phyloP scores from a whole-genome alignment of 2,888 invertebrate genomes.

The Gari tellinella region DNA sequence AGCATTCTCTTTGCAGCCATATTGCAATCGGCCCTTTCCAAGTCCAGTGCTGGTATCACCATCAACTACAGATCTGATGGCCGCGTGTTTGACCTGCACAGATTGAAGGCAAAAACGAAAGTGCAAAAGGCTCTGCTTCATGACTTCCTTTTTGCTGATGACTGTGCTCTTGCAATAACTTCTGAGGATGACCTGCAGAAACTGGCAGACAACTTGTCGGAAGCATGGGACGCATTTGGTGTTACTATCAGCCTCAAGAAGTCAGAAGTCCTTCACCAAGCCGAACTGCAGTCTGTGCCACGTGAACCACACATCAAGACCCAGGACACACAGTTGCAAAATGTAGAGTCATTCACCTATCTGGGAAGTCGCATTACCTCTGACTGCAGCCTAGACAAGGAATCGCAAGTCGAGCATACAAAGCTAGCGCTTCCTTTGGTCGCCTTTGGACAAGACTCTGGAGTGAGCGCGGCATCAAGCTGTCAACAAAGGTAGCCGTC shows the following conservation, averaged over 20 bases:
- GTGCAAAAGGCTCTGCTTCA: neutral
- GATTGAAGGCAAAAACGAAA: slow-evolving; percentile 12
- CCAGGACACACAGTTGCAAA: no score
- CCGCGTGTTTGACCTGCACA: slow-evolving; percentile 4
- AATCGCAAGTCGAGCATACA: neutral
- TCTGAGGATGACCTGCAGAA: neutral
- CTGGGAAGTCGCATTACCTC: slow-evolving; percentile 15
- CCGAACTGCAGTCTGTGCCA: slow-evolving; percentile 20
- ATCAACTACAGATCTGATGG: slow-evolving; percentile 11
- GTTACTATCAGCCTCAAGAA: slow-evolving; percentile 26
- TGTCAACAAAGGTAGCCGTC: no score
- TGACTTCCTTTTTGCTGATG: slow-evolving; percentile 22
- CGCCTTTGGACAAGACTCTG: neutral
- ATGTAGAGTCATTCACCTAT: slow-evolving; percentile 17
- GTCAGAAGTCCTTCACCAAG: slow-evolving; percentile 17
- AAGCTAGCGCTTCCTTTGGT: slow-evolving; percentile 14
- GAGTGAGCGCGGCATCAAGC: no score
- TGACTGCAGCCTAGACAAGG: neutral
- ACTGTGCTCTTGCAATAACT: neutral
- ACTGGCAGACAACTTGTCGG: neutral
- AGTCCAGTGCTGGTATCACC: neutral
- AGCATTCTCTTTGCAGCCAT: slow-evolving; percentile 5
- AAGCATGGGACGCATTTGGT: neutral
- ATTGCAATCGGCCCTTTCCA: neutral
- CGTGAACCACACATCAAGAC: slow-evolving; percentile 11